Base-by-base conservation (phyloP, 2,113 vertebrate species). In the Tretioscincus oriximinensis region DNA sequence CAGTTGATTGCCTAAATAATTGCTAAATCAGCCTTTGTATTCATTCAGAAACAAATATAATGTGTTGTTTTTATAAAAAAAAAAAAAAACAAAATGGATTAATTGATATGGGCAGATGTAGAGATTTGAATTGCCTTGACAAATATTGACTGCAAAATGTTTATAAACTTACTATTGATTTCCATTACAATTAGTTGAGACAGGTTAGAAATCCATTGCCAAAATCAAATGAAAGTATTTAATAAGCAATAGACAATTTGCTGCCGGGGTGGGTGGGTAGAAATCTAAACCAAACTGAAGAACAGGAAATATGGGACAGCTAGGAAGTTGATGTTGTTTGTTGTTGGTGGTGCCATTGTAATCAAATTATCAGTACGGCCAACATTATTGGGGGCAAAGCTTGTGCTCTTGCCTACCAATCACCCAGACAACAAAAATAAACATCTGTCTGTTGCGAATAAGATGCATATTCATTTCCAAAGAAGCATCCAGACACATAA, bases 141-240 rank as follows among this genome's bases (percentile, higher is more conserved):
- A 85, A 84, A 86, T 24, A 54, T 67, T 86, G 73, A 82, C 81
- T 84, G 26, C 12, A 78, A 64, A 86, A 84, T 81, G 4, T 21
- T 75, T 85, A 74, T 5, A 78, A 41, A 41, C 35, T 86, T 86
- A 73, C 22, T 68, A 83, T 80, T 90, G 1, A 79, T 84, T 87
- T 86, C 80, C 82, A 90, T 90, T 61, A 77, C 73, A 60, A 77
- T 86, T 81, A 83, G 41, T 87, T 82, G 85, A 35, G n/a, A 81
- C 41, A 26, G 3, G 65, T 1, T 73, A 51, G 29, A 90, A 63
- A 31, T 61, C 61, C 75, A 41, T 81, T 92, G 88, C 54, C 90
- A 85, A 71, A 71, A 69, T 80, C 79, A 90, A 81, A 66, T 86
- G 76, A 47, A 84, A 89, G 41, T 76, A 80, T 22, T 81, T 86